Evolutionary conservation across 30 jellyfish, hydroid and myxozoan species (phyloP), one percentile per base, ranked within the genome.

Genomic region (Clytia hemisphaerica): DNA sequence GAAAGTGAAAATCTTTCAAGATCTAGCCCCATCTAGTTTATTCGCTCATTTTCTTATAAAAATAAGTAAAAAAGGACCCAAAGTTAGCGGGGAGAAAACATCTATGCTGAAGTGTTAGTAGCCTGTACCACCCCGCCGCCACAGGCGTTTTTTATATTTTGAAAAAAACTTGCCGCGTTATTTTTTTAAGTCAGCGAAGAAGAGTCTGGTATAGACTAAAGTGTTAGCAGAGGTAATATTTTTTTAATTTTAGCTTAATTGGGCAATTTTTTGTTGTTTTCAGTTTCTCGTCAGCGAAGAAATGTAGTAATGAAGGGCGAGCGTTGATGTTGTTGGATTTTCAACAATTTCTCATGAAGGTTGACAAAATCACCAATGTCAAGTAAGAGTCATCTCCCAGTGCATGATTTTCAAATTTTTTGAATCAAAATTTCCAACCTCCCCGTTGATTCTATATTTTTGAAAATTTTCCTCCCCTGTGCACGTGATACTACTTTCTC

Each of bases 301-400:
- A 76, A 66, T 92, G 99, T 71, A 92, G 89, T 33, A 92, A 92
- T 81, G 99, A 92, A 75, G 99, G 99, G 10, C 94, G 99, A n/a
- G 99, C 99, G 21, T 44, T 92, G 89, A 92, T 92, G 99, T 93
- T 85, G 62, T 67, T 92, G 6, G 99, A 92, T 67, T 92, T 69
- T 65, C 99, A 84, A 69, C 99, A 92, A 45, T 76, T 79, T 37
- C 79, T 84, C 65, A 78, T 92, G 77, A 89, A 89, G 59, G 71
- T 89, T 7, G 98, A 89, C 21, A 49, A 78, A 65, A 45, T 89
- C 5, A 59, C 94, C 2, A 84, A 80, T 25, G 98, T 89, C 54
- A 83, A 85, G 98, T 89, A 71, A 40, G 92, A 34, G 14, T 31
- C 71, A 24, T 75, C 27, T 71, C 53, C 53, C 53, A 12, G n/a